A percentile compares a stretch with the other conserved stretches of the same genome.
These are phyloP conservation scores for Coelogynopora nodosa DNA, from an alignment of 2,888 invertebrate genomes.

Conservation along the genomic window DNA sequence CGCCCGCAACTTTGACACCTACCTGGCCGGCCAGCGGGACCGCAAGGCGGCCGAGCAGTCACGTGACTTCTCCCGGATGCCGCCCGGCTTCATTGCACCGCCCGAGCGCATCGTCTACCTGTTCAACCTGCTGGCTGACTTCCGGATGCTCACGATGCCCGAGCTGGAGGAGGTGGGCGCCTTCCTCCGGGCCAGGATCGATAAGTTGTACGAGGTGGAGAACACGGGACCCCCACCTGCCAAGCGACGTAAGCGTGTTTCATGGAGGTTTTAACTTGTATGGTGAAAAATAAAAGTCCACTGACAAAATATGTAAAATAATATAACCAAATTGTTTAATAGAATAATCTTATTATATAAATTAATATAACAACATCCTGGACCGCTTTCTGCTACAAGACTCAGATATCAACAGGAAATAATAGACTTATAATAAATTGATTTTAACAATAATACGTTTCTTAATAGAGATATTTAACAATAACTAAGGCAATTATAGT, in stretches of 20 bases:
- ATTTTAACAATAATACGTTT: too few relatives aligned
- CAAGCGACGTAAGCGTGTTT: conserved; percentile 8
- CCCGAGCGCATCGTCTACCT: conserved; percentile 61
- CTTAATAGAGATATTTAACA: too few relatives aligned
- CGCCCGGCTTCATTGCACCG: conserved; percentile 53
- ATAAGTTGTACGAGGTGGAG: background rate
- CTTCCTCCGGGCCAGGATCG: background rate
- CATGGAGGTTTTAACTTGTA: too few relatives aligned
- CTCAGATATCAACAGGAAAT: too few relatives aligned
- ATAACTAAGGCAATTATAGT: too few relatives aligned
- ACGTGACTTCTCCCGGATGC: conserved; percentile 46
- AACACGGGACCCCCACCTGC: background rate
- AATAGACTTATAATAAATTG: too few relatives aligned
- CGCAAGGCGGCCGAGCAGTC: conserved; percentile 47
- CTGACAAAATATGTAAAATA: too few relatives aligned
- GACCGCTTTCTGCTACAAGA: too few relatives aligned
- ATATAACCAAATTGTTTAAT: too few relatives aligned
- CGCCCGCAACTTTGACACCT: conserved; percentile 63
- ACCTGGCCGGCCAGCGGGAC: conserved; percentile 53
- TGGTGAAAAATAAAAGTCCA: too few relatives aligned
- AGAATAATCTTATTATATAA: too few relatives aligned
- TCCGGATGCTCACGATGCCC: conserved; percentile 65
- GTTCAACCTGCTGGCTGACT: conserved; percentile 77
- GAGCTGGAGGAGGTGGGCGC: conserved; percentile 55
- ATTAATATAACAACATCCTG: too few relatives aligned